These are phyloP conservation scores for Sakesphorus luctuosus DNA, from an alignment of 2,113 vertebrate genomes.

Conservation along the genomic window DNA sequence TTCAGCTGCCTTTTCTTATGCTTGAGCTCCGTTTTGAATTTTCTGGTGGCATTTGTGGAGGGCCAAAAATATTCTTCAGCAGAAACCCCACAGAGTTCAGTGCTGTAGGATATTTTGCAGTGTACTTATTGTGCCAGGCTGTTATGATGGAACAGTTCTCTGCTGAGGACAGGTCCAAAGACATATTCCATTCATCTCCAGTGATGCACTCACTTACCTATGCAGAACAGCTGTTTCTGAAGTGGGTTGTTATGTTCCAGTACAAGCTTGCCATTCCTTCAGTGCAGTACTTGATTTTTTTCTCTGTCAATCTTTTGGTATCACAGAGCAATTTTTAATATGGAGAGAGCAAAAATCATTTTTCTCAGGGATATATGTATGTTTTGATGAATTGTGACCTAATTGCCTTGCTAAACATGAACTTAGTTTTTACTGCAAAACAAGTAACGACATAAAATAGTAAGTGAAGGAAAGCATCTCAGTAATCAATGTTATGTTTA, in stretches of 20 bases:
- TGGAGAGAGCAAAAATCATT: not conserved
- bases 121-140: not conserved
- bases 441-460: not conserved
- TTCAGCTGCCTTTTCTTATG: not conserved
- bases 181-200: not conserved
- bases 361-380: not conserved
- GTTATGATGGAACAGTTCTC: not conserved
- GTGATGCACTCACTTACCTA: not conserved
- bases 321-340: not conserved
- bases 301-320: not conserved
- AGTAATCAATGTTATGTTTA: slow-evolving; percentile 4
- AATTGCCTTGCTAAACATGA: not conserved
- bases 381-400: not conserved
- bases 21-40: not conserved
- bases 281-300: not conserved
- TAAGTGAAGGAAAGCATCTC: not conserved
- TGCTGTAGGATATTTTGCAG: not conserved
- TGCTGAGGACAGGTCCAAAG: not conserved
- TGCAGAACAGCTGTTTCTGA: not conserved
- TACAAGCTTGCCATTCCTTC: not conserved
- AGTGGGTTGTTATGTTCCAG: not conserved
- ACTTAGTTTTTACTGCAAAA: not conserved
- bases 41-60: not conserved
- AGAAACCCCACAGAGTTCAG: not conserved
- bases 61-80: not conserved